Conservation (phyloP, 2,113 vertebrate genomes). For the Aplodontia rufa region DNA sequence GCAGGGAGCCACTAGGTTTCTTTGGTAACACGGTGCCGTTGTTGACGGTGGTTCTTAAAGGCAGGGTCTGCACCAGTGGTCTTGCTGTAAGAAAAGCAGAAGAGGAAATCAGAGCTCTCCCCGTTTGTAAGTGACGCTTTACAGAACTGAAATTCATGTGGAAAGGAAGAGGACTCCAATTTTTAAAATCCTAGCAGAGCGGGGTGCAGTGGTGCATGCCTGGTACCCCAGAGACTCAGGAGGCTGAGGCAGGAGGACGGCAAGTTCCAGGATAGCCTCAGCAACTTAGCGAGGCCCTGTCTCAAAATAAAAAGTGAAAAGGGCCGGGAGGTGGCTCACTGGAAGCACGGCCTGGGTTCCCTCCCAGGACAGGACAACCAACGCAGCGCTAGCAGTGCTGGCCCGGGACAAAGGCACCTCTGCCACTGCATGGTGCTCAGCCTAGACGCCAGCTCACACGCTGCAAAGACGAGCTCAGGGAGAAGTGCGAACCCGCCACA, state of each 20-base stretch:
- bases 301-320: not conserved
- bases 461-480: rapidly evolving
- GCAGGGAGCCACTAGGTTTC: constrained; percentile 92
- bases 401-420: not conserved
- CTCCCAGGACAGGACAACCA: not conserved
- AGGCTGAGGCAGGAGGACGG: not conserved
- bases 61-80: constrained; percentile 94
- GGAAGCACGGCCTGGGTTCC: too few relatives aligned
- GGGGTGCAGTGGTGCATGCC: not conserved
- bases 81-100: constrained; percentile 87
- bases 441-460: not conserved
- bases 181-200: not conserved
- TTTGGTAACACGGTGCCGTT: constrained; percentile 97
- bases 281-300: not conserved
- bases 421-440: not conserved
- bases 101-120: not conserved
- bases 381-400: not conserved
- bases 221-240: too few relatives aligned
- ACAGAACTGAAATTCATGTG: rapidly evolving
- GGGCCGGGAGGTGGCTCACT: too few relatives aligned
- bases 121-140: not conserved
- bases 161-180: not conserved
- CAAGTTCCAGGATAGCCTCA: not conserved
- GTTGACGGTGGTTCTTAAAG: constrained; percentile 92
- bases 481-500: not conserved